Base-by-base conservation (phyloP, 92 coral and sea anemone species). In the Phenganax subtilis region DNA sequence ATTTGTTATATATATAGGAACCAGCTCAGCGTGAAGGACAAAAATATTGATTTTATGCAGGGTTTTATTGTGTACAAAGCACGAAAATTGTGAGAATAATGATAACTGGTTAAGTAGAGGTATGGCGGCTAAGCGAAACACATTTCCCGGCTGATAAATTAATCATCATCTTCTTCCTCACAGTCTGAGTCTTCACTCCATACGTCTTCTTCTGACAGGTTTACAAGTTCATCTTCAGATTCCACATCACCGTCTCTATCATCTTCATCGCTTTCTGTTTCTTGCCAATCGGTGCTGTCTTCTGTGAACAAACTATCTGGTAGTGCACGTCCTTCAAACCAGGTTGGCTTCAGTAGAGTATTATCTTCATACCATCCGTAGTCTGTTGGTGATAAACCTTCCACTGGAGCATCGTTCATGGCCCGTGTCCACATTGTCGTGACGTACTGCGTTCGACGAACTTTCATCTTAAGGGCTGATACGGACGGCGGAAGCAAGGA, bases 381-480 rank as follows among this genome's bases (percentile, higher is more conserved):
- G 8, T 66, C 72, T 27, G 72, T 66, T 25, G 72, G 72, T 66
- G 72, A 66, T 51, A 66, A 66, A 30, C 20, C 72, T 1, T 66
- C 6, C 72, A 10, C 51, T 0, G 47, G 72, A 66, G n/a, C n/a
- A 3, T 14, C 57, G 37, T 28, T 72, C 57, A 72, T 27, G 5
- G 77, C 58, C 8, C 57, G 1, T 47, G 77, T 72, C 77, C 58
- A 72, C 57, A 72, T 14, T 44, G 77, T 25, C n/a, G 77, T 52
- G 37, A 72, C 57, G 20, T 52, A 72, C 20, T 72, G 77, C 77
- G 77, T 72, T 52, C 77, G 77, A 3, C 57, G 77, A 12, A 72
- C 14, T 54, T 72, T 72, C 57, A 47, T 72, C 77, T 0, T 27
- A 52, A 72, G 77, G 57, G 58, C 59, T 47, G 57, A 17, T 4